Percentiles rank a stretch among this genome's conserved stretches.
Conservation (phyloP, 2,888 invertebrate genomes). For the Thysanoteuthis rhombus region DNA sequence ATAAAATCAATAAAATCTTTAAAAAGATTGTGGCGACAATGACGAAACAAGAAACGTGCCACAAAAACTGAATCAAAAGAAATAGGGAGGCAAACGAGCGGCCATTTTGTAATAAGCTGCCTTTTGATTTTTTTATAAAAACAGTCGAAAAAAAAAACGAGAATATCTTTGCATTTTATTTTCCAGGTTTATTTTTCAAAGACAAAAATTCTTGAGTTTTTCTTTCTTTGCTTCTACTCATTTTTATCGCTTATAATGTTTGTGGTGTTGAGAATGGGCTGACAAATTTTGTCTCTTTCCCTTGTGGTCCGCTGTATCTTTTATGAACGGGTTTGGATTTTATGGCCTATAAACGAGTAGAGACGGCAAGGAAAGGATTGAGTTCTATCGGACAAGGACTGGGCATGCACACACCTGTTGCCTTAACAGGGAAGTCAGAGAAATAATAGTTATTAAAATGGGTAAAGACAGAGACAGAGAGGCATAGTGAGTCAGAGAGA, state of each 20-base stretch:
- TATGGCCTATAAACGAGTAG: not conserved
- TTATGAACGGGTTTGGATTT: not conserved
- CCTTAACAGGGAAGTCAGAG: not conserved
- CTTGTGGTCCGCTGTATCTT: not conserved
- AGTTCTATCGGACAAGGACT: not conserved
- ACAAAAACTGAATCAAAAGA: not conserved
- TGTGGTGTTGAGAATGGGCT: not conserved
- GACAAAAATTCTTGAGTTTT: not conserved
- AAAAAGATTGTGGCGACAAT: not conserved
- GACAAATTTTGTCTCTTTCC: not conserved
- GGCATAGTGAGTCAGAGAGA: too few species aligned
- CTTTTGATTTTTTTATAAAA: not conserved
- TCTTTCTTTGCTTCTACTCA: not conserved
- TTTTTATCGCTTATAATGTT: not conserved
- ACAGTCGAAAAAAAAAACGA: not conserved
- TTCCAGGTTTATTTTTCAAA: not conserved
- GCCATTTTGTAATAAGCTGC: not conserved
- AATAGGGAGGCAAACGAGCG: not conserved
- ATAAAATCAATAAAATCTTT: not conserved
- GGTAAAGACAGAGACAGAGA: too few species aligned
- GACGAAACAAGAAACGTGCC: not conserved
- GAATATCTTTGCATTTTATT: not conserved
- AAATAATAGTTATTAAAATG: too few species aligned
- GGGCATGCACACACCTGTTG: not conserved
- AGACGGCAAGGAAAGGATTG: not conserved